Percentiles rank a stretch among this genome's conserved stretches.
Evolutionary conservation across 2,888 invertebrate species (phyloP).

Genomic region (Anthophora plumipes): DNA sequence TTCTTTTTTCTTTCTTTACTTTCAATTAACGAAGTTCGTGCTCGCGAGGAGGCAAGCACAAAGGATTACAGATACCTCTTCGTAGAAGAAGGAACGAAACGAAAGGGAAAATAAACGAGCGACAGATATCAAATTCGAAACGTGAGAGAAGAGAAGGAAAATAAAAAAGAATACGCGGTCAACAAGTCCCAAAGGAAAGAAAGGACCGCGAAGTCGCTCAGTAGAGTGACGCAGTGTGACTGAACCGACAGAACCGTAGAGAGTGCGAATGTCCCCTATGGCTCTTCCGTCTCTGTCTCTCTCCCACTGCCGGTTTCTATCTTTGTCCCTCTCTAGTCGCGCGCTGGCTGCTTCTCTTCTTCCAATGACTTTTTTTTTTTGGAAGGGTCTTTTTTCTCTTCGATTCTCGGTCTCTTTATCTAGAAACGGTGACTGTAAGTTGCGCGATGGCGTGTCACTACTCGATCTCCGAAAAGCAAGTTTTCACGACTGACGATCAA

Average conservation of each 20-base stretch:
- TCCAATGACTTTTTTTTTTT: constrained; percentile 4
- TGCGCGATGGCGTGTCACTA: constrained; percentile 8
- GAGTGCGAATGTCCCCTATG: constrained; percentile 65
- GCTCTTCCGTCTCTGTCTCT: constrained; percentile 50
- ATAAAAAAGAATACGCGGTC: constrained; percentile 9
- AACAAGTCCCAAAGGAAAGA: constrained; percentile 42
- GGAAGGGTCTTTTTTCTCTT: neutral
- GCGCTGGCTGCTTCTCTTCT: constrained; percentile 15
- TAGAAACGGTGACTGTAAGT: constrained; percentile 15
- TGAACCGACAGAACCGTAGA: constrained; percentile 72
- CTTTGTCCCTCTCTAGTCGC: constrained; percentile 21
- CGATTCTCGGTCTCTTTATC: constrained; percentile 22
- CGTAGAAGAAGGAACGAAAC: neutral
- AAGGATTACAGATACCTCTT: neutral
- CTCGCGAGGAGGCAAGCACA: neutral
- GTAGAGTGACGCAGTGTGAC: constrained; percentile 81
- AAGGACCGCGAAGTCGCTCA: constrained; percentile 77
- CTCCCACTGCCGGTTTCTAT: constrained; percentile 18
- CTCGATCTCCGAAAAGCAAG: constrained; percentile 38
- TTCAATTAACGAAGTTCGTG: neutral
- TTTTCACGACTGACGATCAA: constrained; percentile 42
- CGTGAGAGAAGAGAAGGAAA: constrained; percentile 13
- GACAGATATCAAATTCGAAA: neutral
- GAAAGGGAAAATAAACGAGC: neutral
- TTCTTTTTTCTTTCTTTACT: neutral